Conservation (phyloP, 2,113 vertebrate genomes). For the Pygoscelis antarcticus region DNA sequence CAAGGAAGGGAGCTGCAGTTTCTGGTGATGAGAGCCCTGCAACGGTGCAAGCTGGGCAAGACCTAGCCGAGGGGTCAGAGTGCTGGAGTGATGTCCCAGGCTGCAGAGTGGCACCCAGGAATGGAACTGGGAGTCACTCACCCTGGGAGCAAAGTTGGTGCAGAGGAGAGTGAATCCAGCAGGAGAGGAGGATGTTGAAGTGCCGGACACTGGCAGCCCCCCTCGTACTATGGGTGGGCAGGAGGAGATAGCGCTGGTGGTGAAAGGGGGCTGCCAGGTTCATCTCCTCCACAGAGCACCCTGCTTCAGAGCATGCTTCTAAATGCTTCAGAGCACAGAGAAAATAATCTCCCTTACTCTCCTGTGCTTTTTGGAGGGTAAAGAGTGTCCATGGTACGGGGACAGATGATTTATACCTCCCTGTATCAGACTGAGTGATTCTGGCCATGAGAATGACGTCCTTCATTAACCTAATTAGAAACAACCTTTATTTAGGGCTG, state of each 20-base stretch:
- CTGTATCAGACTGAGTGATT: not conserved
- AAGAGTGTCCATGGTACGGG: not conserved
- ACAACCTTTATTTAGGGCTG: not conserved
- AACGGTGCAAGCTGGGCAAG: not conserved
- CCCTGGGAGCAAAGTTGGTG: not conserved
- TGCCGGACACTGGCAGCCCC: not conserved
- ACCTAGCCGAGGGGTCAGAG: not conserved
- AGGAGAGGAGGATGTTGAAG: not conserved
- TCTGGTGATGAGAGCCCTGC: not conserved
- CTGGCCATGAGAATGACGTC: not conserved
- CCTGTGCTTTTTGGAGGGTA: not conserved
- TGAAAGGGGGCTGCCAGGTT: not conserved
- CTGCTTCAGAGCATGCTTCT: not conserved
- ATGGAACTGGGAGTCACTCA: not conserved
- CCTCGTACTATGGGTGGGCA: not conserved
- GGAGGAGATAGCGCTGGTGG: not conserved
- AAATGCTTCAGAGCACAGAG: not conserved
- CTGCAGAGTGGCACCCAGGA: not conserved
- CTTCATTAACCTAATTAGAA: slow-evolving; percentile 4
- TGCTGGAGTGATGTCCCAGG: not conserved
- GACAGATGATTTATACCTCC: not conserved
- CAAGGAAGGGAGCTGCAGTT: not conserved
- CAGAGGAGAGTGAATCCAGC: not conserved
- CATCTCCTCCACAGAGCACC: not conserved
- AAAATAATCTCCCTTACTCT: not conserved